Evolutionary conservation across 2,888 invertebrate species (phyloP).

Genomic region (Morpho deidamia): DNA sequence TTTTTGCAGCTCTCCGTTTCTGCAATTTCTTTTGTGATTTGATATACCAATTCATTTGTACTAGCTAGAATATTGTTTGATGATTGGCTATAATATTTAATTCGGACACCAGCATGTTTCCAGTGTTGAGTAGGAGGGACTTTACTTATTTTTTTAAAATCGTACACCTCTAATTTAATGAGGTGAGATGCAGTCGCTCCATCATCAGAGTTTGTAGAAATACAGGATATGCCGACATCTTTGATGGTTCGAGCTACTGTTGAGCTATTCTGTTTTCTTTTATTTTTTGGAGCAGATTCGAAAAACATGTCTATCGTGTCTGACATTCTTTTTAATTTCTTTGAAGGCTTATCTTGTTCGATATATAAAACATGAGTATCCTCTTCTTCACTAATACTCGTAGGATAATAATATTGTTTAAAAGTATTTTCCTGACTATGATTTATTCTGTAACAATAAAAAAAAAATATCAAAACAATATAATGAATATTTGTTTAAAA

Average conservation of each 20-base stretch:
- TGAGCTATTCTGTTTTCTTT: not conserved
- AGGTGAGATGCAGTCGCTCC: not conserved
- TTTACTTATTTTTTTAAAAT: not conserved
- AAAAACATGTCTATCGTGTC: not conserved
- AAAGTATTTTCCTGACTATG: no score
- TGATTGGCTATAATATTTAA: slow-evolving; percentile 3
- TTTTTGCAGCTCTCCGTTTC: not conserved
- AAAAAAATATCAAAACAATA: no score
- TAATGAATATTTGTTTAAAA: no score
- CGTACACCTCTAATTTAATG: slow-evolving; percentile 1
- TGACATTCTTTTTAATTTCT: not conserved
- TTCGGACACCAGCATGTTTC: not conserved
- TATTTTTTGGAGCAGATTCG: not conserved
- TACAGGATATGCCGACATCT: not conserved
- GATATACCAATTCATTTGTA: not conserved
- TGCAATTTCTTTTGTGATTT: slow-evolving; percentile 1
- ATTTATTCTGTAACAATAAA: no score
- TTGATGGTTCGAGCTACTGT: not conserved
- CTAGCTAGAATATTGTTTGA: not conserved
- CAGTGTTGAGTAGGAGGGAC: not conserved
- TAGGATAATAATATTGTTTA: no score
- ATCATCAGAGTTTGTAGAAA: not conserved
- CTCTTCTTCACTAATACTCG: no score
- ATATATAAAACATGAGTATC: no score
- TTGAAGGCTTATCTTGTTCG: not conserved